Percentiles rank a stretch among this genome's conserved stretches.
phyloP scores from a whole-genome alignment of 2,113 vertebrate genomes.

The Felis chaus region DNA sequence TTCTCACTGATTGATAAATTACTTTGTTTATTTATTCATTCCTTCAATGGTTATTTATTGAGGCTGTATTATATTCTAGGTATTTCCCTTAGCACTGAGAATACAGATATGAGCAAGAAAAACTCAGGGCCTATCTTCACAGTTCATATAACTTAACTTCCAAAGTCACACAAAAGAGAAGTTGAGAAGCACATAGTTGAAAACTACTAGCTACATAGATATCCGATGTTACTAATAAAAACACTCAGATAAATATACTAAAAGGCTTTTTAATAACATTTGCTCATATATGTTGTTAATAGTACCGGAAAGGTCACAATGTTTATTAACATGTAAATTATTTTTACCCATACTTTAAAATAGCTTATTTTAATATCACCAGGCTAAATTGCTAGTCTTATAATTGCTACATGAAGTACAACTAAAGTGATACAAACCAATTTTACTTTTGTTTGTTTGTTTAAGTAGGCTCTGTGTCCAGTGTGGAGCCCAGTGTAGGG shows the following conservation, averaged over 20 bases:
- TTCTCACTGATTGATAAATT: not conserved
- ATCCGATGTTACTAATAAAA: not conserved
- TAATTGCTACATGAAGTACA: not conserved
- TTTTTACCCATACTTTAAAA: not conserved
- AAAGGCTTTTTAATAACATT: not conserved
- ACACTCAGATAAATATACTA: not conserved
- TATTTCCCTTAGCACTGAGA: not conserved
- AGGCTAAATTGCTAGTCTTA: not conserved
- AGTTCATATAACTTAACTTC: not conserved
- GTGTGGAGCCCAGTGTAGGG: too few relatives aligned
- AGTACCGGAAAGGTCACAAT: not conserved
- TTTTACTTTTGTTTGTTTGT: not conserved
- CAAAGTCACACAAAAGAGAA: not conserved
- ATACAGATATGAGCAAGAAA: not conserved
- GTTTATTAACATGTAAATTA: not conserved
- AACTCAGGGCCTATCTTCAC: not conserved
- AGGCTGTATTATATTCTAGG: not conserved
- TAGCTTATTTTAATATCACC: not conserved
- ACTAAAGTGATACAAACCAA: not conserved
- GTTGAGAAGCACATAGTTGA: not conserved
- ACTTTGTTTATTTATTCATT: conserved; percentile 20
- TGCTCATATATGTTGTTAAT: not conserved
- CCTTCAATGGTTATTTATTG: not conserved
- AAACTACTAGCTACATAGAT: not conserved
- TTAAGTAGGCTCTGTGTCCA: too few relatives aligned